phyloP scores from a whole-genome alignment of 53 echinoderm and acorn worm genomes.

The Henricia sp. region DNA sequence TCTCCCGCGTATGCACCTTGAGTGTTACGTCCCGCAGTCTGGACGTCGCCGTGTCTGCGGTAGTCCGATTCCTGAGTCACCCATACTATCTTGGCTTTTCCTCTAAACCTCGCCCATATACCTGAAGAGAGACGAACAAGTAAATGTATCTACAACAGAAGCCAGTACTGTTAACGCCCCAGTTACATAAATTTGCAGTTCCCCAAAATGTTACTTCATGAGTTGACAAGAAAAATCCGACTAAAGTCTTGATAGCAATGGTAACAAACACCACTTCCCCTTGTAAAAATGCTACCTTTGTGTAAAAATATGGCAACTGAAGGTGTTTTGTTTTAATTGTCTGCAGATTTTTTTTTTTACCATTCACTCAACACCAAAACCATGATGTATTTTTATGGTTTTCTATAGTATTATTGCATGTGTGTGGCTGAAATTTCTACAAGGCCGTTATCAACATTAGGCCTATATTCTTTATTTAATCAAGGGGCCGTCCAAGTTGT shows the following conservation, averaged over 20 bases:
- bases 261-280: not conserved
- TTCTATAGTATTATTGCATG: too few species aligned
- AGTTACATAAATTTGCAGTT: not conserved
- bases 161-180: not conserved
- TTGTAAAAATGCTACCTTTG: not conserved
- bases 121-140: not conserved
- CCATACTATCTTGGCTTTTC: conserved; percentile 3
- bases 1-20: not conserved
- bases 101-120: conserved; percentile 7
- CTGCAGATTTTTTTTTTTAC: too few species aligned
- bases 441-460: too few species aligned
- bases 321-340: too few species aligned
- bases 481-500: too few species aligned
- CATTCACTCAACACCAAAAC: too few species aligned
- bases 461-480: too few species aligned
- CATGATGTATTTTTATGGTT: too few species aligned
- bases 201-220: not conserved
- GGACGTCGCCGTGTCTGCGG: not conserved
- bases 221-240: not conserved
- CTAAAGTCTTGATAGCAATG: not conserved
- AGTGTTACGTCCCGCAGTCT: not conserved
- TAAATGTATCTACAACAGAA: not conserved
- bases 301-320: not conserved
- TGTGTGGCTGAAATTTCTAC: too few species aligned
- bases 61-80: not conserved